Evolutionary conservation across 2,113 vertebrate genomes (phyloP).

Genomic region (Charadrius vociferus): DNA sequence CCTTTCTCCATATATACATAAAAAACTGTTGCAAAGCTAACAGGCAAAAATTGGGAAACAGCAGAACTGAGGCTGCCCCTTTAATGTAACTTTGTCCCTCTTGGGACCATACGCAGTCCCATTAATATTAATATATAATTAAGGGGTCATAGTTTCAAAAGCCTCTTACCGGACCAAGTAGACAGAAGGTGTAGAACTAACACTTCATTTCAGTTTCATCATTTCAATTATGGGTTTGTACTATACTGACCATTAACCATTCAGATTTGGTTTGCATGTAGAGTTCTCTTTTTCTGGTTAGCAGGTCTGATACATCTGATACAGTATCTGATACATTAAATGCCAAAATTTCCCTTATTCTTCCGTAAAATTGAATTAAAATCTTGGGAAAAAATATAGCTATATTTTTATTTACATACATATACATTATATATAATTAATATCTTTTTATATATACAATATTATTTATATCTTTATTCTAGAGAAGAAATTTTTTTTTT

Average conservation of each 20-base stretch:
- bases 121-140: not conserved
- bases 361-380: not conserved
- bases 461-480: not conserved
- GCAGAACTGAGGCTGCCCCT: not conserved
- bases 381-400: not conserved
- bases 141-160: not conserved
- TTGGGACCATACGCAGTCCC: accelerated
- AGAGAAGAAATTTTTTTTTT: not conserved
- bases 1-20: not conserved
- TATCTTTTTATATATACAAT: not conserved
- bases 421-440: not conserved
- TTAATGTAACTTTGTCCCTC: not conserved
- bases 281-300: not conserved
- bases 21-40: not conserved
- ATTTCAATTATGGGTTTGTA: not conserved
- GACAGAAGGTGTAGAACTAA: not conserved
- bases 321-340: not conserved
- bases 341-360: not conserved
- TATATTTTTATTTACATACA: not conserved
- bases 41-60: not conserved
- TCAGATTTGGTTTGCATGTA: not conserved
- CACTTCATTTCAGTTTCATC: not conserved
- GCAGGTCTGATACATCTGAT: not conserved
- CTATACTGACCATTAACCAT: not conserved
- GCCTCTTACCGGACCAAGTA: not conserved